Evolutionary conservation across 1,140 invertebrate genomes (phyloP).

Genomic region (Mya arenaria): DNA sequence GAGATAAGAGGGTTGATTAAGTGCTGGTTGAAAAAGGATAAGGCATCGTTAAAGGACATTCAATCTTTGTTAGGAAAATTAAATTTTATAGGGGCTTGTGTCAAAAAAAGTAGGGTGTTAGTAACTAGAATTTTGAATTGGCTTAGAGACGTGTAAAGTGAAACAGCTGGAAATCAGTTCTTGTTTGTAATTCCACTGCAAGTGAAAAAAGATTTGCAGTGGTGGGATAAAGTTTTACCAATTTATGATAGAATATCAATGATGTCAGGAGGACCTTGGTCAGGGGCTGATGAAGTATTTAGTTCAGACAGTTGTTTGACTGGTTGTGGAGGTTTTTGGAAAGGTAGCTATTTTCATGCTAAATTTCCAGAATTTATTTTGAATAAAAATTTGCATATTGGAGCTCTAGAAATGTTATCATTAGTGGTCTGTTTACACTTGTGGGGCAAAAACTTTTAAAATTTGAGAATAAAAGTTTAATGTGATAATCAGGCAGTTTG

Average conservation of each 20-base stretch:
- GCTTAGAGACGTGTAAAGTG: not conserved
- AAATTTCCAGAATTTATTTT: not conserved
- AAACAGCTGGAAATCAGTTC: not conserved
- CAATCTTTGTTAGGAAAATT: not conserved
- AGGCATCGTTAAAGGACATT: not conserved
- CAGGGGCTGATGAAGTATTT: not conserved
- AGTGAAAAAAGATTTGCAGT: slow-evolving; percentile 4
- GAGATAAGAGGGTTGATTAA: not conserved
- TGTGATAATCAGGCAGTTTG: slow-evolving; percentile 8
- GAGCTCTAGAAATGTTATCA: not conserved
- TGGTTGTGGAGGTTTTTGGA: not conserved
- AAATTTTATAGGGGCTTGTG: slow-evolving; percentile 9
- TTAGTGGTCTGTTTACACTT: not conserved
- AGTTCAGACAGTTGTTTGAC: not conserved
- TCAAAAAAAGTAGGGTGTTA: not conserved
- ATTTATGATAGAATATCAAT: too few species aligned
- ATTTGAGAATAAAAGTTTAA: not conserved
- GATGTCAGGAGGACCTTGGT: not conserved
- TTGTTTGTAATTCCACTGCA: not conserved
- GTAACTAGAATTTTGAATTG: not conserved
- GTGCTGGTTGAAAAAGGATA: not conserved
- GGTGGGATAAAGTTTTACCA: not conserved
- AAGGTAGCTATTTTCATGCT: not conserved
- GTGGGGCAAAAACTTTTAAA: not conserved
- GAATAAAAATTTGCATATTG: not conserved